Percentiles rank a stretch among this genome's conserved stretches.
Conservation (phyloP, 2,797 vertebrate species). For the Chaetodon trifasciatus region DNA sequence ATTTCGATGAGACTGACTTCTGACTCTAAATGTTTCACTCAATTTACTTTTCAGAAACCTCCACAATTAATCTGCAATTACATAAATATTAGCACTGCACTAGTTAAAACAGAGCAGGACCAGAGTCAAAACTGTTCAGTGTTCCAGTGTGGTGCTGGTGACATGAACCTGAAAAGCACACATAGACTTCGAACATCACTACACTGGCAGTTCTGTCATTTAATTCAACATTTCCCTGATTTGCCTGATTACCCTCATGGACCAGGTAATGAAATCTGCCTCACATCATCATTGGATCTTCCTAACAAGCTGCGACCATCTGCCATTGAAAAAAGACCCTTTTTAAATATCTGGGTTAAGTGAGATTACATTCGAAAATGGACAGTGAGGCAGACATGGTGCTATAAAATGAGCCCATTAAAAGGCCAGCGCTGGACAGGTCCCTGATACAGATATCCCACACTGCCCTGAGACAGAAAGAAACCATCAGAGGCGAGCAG, state of each 20-base stretch:
- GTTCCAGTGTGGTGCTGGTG: neutral
- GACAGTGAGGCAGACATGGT: conserved; percentile 29
- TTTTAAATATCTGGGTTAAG: conserved; percentile 39
- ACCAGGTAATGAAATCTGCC: conserved; percentile 37
- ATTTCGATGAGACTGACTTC: neutral
- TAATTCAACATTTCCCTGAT: conserved; percentile 28
- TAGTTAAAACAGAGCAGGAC: neutral
- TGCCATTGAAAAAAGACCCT: neutral
- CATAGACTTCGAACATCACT: neutral
- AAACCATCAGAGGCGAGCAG: neutral
- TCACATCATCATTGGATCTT: conserved; percentile 4
- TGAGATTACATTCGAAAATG: conserved; percentile 45
- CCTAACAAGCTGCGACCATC: conserved; percentile 39
- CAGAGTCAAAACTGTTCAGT: neutral
- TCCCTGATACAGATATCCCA: conserved; percentile 41
- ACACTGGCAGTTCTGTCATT: conserved; percentile 5
- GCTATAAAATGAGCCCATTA: conserved; percentile 56
- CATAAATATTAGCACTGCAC: neutral
- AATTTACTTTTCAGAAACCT: neutral
- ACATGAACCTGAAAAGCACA: neutral
- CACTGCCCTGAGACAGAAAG: conserved; percentile 32
- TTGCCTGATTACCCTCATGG: conserved; percentile 27
- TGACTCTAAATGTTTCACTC: neutral
- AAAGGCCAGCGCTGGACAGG: conserved; percentile 52
- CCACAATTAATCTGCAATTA: neutral